phyloP scores from a whole-genome alignment of 2,888 invertebrate genomes.

The Cephalotes varians region DNA sequence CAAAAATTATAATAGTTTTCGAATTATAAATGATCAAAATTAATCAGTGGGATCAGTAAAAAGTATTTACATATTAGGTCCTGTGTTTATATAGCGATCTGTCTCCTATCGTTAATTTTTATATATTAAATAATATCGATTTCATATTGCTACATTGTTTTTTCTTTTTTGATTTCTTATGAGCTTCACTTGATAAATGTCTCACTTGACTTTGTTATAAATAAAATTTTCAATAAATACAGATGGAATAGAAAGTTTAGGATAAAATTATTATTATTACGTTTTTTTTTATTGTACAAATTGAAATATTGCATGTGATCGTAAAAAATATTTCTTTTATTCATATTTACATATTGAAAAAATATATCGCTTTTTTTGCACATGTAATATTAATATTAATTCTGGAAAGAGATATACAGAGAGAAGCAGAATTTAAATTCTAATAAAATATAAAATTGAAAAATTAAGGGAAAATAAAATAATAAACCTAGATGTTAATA shows the following conservation, averaged over 20 bases:
- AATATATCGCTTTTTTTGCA: not conserved
- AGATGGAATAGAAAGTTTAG: not conserved
- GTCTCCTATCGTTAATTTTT: not conserved
- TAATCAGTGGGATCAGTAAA: not conserved
- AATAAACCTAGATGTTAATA: not conserved
- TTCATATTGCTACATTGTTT: not conserved
- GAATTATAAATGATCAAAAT: not conserved
- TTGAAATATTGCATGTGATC: not conserved
- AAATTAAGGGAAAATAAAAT: not conserved
- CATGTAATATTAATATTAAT: not conserved
- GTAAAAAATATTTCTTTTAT: not conserved
- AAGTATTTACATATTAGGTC: not conserved
- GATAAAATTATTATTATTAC: not conserved
- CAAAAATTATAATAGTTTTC: not conserved
- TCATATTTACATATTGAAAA: not conserved
- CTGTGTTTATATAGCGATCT: not conserved
- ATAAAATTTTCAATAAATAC: not conserved
- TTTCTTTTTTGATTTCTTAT: not conserved
- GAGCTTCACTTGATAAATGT: too few species aligned
- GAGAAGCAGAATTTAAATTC: not conserved
- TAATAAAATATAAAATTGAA: not conserved
- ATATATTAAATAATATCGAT: not conserved
- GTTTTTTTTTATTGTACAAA: not conserved
- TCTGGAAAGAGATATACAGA: not conserved
- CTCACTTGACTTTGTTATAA: not conserved